Percentiles rank a stretch among this genome's conserved stretches.
phyloP scores from a whole-genome alignment of 2,888 invertebrate genomes.

The Marasmarcha lunaedactyla region DNA sequence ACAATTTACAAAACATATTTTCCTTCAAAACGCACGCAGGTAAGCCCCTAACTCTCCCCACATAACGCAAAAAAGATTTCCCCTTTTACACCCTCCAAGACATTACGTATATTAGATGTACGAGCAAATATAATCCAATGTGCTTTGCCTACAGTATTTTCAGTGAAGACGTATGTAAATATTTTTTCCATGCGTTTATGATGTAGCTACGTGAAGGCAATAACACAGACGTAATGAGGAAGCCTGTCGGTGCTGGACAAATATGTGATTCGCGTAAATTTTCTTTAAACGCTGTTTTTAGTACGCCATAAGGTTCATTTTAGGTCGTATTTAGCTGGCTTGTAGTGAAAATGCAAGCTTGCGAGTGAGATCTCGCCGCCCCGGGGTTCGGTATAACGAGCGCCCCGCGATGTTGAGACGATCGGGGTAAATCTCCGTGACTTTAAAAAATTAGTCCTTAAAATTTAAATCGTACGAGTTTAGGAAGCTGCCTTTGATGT shows the following conservation, averaged over 20 bases:
- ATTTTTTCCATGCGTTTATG: constrained; percentile 50
- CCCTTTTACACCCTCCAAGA: constrained; percentile 1
- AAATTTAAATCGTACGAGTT: constrained; percentile 25
- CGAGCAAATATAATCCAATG: constrained; percentile 24
- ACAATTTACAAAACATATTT: too few species aligned
- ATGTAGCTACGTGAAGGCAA: constrained; percentile 38
- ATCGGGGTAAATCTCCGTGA: constrained; percentile 34
- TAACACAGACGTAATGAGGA: constrained; percentile 58
- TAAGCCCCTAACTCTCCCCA: too few species aligned
- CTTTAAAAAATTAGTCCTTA: constrained; percentile 42
- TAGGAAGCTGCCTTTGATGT: not conserved
- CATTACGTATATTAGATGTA: constrained; percentile 20
- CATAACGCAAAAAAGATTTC: not conserved
- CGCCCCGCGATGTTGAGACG: constrained; percentile 35
- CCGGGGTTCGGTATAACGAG: constrained; percentile 55
- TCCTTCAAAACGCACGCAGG: too few species aligned
- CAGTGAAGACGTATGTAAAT: constrained; percentile 46
- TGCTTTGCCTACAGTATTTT: constrained; percentile 32
- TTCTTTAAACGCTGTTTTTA: not conserved
- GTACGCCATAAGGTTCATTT: constrained; percentile 27
- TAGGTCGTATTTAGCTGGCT: not conserved
- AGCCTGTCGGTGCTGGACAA: constrained; percentile 16
- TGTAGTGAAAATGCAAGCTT: constrained; percentile 21
- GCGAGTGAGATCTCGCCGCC: constrained; percentile 34
- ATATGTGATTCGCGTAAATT: not conserved